Evolutionary conservation across 2,888 invertebrate species (phyloP).

Genomic region (Busseola fusca): DNA sequence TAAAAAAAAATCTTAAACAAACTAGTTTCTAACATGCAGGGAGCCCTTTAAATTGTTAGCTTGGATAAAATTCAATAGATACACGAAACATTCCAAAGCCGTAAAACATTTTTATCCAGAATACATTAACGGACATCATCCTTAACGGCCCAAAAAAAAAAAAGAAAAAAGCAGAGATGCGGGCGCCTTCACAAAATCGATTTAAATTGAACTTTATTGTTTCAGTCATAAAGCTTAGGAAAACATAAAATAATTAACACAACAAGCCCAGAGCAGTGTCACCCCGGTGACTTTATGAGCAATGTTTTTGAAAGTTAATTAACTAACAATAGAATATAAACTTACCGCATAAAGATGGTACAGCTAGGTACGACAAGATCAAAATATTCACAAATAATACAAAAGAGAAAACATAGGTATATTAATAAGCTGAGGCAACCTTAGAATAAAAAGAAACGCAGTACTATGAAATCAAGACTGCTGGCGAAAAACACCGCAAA

Average conservation of each 20-base stretch:
- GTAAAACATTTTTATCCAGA: slow-evolving; percentile 65
- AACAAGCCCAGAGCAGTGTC: slow-evolving; percentile 38
- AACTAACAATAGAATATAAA: slow-evolving; percentile 54
- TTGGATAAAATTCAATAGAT: slow-evolving; percentile 56
- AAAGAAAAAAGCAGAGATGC: slow-evolving; percentile 62
- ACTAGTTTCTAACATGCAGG: slow-evolving; percentile 66
- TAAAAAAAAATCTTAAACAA: slow-evolving; percentile 59
- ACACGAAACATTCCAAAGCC: slow-evolving; percentile 55
- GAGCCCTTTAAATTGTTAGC: slow-evolving; percentile 61
- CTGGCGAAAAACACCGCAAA: slow-evolving; percentile 64
- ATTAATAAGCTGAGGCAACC: slow-evolving; percentile 11
- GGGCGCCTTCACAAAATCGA: slow-evolving; percentile 59
- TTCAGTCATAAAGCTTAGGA: slow-evolving; percentile 45
- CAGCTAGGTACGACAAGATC: slow-evolving; percentile 12
- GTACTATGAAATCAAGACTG: slow-evolving; percentile 52
- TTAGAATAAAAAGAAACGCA: slow-evolving; percentile 39
- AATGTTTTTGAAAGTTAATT: slow-evolving; percentile 56
- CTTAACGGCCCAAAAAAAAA: slow-evolving; percentile 60
- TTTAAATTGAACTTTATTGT: slow-evolving; percentile 47
- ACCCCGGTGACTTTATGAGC: slow-evolving; percentile 51
- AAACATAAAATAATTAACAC: slow-evolving; percentile 38
- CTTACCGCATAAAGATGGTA: slow-evolving; percentile 21
- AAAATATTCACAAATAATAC: slow-evolving; percentile 34
- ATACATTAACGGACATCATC: slow-evolving; percentile 66
- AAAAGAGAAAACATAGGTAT: slow-evolving; percentile 37